Evolutionary conservation across 2,797 vertebrate species (phyloP).

Genomic region (Myripristis murdjan): DNA sequence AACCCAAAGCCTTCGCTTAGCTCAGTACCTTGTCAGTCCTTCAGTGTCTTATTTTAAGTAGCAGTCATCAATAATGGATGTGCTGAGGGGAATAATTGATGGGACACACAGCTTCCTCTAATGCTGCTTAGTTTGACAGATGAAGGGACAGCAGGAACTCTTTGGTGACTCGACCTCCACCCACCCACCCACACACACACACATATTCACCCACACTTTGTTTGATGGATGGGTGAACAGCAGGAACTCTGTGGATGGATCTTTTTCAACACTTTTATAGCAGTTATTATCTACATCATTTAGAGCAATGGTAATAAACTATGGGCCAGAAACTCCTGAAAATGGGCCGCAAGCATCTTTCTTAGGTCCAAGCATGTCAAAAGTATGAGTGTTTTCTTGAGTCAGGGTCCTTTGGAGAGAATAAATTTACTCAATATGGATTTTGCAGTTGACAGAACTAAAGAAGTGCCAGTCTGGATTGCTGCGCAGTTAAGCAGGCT

Average conservation of each 20-base stretch:
- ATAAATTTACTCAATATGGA: slow-evolving; percentile 24
- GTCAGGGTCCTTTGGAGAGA: not conserved
- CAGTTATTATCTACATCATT: slow-evolving; percentile 58
- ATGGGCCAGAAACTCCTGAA: slow-evolving; percentile 30
- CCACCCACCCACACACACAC: slow-evolving; percentile 48
- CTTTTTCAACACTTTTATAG: slow-evolving; percentile 54
- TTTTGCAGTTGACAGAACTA: slow-evolving; percentile 26
- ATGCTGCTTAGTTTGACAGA: slow-evolving; percentile 81
- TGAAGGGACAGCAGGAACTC: slow-evolving; percentile 74
- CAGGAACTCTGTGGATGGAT: slow-evolving; percentile 55
- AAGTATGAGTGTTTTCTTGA: slow-evolving; percentile 25
- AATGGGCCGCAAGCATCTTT: slow-evolving; percentile 20
- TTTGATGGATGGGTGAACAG: slow-evolving; percentile 75
- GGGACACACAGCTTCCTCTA: slow-evolving; percentile 79
- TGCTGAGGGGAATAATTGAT: slow-evolving; percentile 84
- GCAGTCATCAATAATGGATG: slow-evolving; percentile 82
- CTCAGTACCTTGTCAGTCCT: slow-evolving; percentile 75
- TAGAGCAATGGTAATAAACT: slow-evolving; percentile 48
- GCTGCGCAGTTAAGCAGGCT: slow-evolving; percentile 15
- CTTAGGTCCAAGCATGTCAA: slow-evolving; percentile 15
- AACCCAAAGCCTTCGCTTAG: slow-evolving; percentile 59
- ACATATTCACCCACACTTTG: slow-evolving; percentile 48
- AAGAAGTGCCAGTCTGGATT: slow-evolving; percentile 18
- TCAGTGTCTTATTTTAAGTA: slow-evolving; percentile 83
- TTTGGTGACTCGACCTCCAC: slow-evolving; percentile 58